These are phyloP conservation scores for Aphodius granarius DNA, from an alignment of 2,888 invertebrate genomes.

Conservation along the genomic window DNA sequence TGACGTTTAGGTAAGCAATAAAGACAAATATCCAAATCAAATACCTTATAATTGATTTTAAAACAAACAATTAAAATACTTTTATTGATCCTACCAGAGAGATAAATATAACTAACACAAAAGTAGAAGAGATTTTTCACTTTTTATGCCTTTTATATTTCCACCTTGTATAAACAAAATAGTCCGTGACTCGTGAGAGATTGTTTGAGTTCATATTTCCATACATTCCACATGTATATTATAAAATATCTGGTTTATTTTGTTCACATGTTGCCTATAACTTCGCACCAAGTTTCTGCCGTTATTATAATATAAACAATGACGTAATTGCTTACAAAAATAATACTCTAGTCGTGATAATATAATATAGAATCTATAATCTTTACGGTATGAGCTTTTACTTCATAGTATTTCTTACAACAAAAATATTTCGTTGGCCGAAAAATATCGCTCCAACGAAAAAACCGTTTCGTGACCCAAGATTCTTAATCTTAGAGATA, in stretches of 20 bases:
- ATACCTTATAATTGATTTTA: no score
- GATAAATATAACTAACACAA: not conserved
- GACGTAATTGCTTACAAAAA: not conserved
- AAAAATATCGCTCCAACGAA: no score
- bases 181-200: not conserved
- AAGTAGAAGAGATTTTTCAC: not conserved
- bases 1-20: constrained; percentile 70
- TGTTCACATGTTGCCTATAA: not conserved
- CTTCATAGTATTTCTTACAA: no score
- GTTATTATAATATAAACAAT: not conserved
- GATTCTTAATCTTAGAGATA: no score
- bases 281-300: not conserved
- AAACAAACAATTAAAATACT: no score
- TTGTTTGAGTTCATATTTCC: not conserved
- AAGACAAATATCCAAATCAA: no score
- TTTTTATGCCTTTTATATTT: no score
- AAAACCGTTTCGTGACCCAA: no score
- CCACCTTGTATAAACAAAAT: not conserved
- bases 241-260: not conserved
- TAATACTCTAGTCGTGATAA: not conserved
- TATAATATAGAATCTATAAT: not conserved
- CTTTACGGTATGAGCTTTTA: no score
- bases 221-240: not conserved
- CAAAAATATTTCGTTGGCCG: no score
- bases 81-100: no score